Conservation (phyloP, 2,113 vertebrate species). For the Aphyosemion australe region DNA sequence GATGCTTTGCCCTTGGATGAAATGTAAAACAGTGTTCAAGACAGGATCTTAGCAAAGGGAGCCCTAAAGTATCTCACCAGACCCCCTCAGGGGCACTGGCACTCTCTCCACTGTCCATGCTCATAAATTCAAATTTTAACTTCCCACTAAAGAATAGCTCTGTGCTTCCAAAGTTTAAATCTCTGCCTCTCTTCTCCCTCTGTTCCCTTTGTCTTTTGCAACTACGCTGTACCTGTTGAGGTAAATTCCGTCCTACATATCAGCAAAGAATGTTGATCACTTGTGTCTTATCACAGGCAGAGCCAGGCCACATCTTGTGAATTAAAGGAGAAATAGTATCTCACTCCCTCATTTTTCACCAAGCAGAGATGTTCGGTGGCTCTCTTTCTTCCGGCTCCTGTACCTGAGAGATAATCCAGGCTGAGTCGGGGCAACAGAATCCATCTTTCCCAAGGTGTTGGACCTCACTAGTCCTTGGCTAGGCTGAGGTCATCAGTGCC, state of each 20-base stretch:
- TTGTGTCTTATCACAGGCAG: constrained; percentile 77
- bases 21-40: constrained; percentile 40
- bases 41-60: constrained; percentile 51
- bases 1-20: constrained; percentile 49
- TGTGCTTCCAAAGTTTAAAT: constrained; percentile 36
- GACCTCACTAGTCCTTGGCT: constrained; percentile 77
- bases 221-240: constrained; percentile 55
- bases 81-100: constrained; percentile 35
- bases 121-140: constrained; percentile 68
- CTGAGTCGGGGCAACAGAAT: constrained; percentile 73
- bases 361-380: constrained; percentile 67
- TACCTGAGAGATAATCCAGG: constrained; percentile 79
- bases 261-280: constrained; percentile 79
- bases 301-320: constrained; percentile 80
- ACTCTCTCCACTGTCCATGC: constrained; percentile 36
- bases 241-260: constrained; percentile 59
- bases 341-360: constrained; percentile 80
- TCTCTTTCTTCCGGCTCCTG: constrained; percentile 76
- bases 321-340: constrained; percentile 84
- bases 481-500: constrained; percentile 72
- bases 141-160: constrained; percentile 40
- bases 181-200: constrained; percentile 23
- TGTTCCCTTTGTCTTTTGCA: constrained; percentile 37
- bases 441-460: constrained; percentile 78
- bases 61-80: constrained; percentile 8